Conservation (phyloP, 2,113 vertebrate species). For the Herpailurus yagouaroundi region DNA sequence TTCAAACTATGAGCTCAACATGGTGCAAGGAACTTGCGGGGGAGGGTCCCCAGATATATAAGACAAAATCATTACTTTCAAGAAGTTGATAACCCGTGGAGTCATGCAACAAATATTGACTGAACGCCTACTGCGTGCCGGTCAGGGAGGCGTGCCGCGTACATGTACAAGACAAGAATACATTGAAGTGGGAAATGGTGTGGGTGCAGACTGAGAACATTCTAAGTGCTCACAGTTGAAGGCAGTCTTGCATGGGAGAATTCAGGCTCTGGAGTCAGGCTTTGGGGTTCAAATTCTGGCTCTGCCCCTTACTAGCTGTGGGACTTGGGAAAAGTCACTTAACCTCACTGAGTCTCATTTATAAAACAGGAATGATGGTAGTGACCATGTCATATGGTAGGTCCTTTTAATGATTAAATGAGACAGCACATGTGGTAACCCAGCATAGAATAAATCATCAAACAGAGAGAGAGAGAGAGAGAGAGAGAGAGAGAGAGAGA, state of each 20-base stretch:
- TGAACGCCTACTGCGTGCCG: not conserved
- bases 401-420: not conserved
- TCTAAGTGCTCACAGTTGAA: not conserved
- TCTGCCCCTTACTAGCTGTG: not conserved
- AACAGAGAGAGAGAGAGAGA: not conserved
- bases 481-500: no score
- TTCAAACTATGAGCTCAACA: not conserved
- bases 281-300: not conserved
- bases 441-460: not conserved
- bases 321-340: not conserved
- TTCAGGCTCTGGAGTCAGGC: not conserved
- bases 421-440: not conserved
- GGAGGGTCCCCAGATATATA: not conserved
- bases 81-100: not conserved
- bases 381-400: not conserved
- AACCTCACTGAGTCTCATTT: not conserved
- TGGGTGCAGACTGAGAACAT: not conserved
- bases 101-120: not conserved
- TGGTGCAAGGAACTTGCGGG: not conserved
- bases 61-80: not conserved
- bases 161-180: not conserved
- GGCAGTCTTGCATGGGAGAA: rapidly evolving
- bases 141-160: not conserved
- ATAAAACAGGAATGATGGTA: not conserved
- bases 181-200: not conserved